Conservation (phyloP, 1,140 invertebrate genomes). For the Euwallacea fornicatus region DNA sequence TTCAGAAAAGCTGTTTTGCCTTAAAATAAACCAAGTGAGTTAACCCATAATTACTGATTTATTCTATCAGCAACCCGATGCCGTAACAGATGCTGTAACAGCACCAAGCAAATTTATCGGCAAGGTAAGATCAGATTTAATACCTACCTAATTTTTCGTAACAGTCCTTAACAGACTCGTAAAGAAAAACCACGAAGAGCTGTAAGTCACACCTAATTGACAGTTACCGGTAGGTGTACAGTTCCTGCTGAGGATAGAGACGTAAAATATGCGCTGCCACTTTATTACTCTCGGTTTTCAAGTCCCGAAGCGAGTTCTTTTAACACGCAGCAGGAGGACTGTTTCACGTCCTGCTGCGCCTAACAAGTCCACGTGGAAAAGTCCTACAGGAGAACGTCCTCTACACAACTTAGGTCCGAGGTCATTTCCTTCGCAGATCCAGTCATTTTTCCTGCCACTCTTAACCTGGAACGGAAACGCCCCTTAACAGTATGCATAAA, state of each 20-base stretch:
- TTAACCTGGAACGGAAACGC: neutral
- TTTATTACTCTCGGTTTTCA: conserved; percentile 54
- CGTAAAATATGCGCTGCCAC: conserved; percentile 50
- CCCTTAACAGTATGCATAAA: conserved; percentile 5
- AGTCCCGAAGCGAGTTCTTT: conserved; percentile 48
- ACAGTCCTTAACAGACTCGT: conserved; percentile 33
- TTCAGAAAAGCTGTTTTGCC: too few relatives aligned
- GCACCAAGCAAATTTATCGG: neutral
- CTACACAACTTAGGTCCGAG: conserved; percentile 12
- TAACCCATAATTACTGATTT: too few relatives aligned
- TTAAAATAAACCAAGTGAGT: too few relatives aligned
- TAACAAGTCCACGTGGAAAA: conserved; percentile 39
- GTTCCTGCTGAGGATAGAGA: conserved; percentile 41
- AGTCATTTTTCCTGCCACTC: neutral
- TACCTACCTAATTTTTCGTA: conserved; percentile 28
- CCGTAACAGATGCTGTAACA: too few relatives aligned
- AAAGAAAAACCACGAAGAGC: conserved; percentile 39
- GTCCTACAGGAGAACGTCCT: conserved; percentile 27
- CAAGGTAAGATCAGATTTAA: conserved; percentile 36
- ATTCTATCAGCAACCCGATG: too few relatives aligned
- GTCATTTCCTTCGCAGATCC: conserved; percentile 15
- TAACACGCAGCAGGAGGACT: conserved; percentile 44
- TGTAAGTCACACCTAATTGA: conserved; percentile 53
- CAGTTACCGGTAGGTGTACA: conserved; percentile 51
- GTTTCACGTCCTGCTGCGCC: conserved; percentile 38